Evolutionary conservation across 1,140 invertebrate genomes (phyloP).

Genomic region (Drosophila equinoxialis): DNA sequence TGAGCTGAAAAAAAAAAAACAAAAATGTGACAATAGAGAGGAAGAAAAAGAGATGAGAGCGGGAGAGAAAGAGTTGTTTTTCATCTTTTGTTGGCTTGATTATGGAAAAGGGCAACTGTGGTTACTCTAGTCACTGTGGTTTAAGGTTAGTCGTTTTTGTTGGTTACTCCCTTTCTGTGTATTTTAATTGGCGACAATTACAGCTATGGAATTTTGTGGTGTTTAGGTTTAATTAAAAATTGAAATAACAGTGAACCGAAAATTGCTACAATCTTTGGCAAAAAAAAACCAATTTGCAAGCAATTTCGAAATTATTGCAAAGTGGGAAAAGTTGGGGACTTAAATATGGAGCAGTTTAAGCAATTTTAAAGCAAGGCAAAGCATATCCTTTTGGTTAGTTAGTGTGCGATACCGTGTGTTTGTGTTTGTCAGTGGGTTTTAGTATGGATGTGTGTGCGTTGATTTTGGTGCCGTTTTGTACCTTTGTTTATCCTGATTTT

Average conservation of each 20-base stretch:
- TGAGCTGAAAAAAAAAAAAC: constrained; percentile 48
- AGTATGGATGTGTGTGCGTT: constrained; percentile 22
- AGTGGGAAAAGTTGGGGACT: neutral
- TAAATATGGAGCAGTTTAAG: neutral
- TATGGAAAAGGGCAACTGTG: neutral
- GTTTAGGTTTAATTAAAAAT: constrained; percentile 51
- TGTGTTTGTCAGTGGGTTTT: constrained; percentile 25
- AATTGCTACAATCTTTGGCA: neutral
- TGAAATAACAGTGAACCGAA: constrained; percentile 39
- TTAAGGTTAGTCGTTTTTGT: constrained; percentile 20
- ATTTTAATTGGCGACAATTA: constrained; percentile 45
- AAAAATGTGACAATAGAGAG: constrained; percentile 18
- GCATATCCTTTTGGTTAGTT: constrained; percentile 17
- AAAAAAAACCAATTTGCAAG: neutral
- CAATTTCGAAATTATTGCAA: neutral
- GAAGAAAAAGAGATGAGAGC: neutral
- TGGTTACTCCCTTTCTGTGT: constrained; percentile 6
- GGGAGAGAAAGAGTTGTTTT: constrained; percentile 10
- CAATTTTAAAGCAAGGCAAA: neutral
- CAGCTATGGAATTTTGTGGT: constrained; percentile 9
- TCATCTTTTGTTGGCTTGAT: neutral
- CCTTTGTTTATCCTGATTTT: constrained; percentile 78
- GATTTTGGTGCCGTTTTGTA: constrained; percentile 36
- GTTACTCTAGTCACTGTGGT: constrained; percentile 24
- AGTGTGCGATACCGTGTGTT: constrained; percentile 7